A percentile compares a stretch with the other conserved stretches of the same genome.
Evolutionary conservation across 1,140 invertebrate genomes (phyloP).

Genomic region (Apis dorsata): DNA sequence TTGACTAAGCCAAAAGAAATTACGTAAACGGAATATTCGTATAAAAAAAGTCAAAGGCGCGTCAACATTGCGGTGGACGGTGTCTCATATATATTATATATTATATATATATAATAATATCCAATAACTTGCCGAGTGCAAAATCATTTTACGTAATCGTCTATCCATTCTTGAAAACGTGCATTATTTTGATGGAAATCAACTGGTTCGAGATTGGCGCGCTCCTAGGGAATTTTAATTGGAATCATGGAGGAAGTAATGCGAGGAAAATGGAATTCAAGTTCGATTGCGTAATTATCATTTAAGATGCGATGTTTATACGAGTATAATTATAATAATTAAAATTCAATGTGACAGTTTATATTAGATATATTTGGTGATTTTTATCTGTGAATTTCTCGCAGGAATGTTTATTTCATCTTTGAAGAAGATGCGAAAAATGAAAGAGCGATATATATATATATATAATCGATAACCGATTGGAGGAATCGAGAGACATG

Average conservation of each 20-base stretch:
- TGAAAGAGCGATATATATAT: background rate
- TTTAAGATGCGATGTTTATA: background rate
- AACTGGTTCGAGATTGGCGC: too few species aligned
- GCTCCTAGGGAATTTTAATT: too few species aligned
- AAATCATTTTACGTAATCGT: background rate
- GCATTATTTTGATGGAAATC: background rate
- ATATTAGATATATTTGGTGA: too few species aligned
- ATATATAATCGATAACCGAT: background rate
- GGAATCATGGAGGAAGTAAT: too few species aligned
- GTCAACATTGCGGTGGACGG: too few species aligned
- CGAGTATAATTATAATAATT: too few species aligned
- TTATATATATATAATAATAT: background rate
- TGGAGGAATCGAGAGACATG: background rate
- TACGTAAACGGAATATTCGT: background rate
- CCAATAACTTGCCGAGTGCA: background rate
- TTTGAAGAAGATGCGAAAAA: background rate
- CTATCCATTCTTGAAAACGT: too few species aligned
- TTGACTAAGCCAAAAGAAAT: background rate
- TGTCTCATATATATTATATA: too few species aligned
- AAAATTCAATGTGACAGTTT: too few species aligned
- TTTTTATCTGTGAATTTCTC: too few species aligned
- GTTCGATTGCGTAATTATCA: background rate
- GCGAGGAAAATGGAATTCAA: background rate
- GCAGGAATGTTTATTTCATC: background rate
- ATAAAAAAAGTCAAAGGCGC: background rate